These are phyloP conservation scores for Agrotis clavis DNA, from an alignment of 2,888 invertebrate genomes.

Conservation along the genomic window DNA sequence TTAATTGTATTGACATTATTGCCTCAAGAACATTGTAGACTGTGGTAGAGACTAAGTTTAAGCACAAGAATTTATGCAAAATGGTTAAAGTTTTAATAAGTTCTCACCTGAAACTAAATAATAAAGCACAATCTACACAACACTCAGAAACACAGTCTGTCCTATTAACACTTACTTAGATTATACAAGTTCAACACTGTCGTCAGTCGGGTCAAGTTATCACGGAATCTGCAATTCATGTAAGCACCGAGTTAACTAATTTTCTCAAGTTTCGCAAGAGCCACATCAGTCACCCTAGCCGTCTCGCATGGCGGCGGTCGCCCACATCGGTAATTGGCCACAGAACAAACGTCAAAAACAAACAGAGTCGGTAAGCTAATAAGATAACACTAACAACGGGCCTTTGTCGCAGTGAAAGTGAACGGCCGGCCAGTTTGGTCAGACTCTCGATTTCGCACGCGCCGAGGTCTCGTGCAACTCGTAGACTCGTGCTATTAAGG, in stretches of 20 bases:
- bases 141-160: neutral
- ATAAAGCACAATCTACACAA: slow-evolving; percentile 11
- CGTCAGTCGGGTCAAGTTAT: slow-evolving; percentile 52
- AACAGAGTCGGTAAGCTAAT: slow-evolving; percentile 72
- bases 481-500: slow-evolving; percentile 66
- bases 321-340: slow-evolving; percentile 51
- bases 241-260: slow-evolving; percentile 55
- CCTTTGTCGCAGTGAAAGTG: slow-evolving; percentile 81
- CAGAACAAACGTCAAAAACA: slow-evolving; percentile 71
- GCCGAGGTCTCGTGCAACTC: slow-evolving; percentile 72
- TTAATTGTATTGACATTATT: slow-evolving; percentile 33
- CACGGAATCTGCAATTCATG: slow-evolving; percentile 57
- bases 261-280: slow-evolving; percentile 46
- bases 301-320: slow-evolving; percentile 20
- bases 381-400: slow-evolving; percentile 75
- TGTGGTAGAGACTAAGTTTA: neutral
- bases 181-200: slow-evolving; percentile 50
- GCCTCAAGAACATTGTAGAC: slow-evolving; percentile 15
- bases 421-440: slow-evolving; percentile 72
- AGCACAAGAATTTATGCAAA: slow-evolving; percentile 1
- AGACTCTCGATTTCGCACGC: slow-evolving; percentile 83
- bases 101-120: slow-evolving; percentile 16
- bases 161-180: slow-evolving; percentile 44
- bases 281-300: slow-evolving; percentile 43
- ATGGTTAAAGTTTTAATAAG: neutral